A percentile compares a stretch with the other conserved stretches of the same genome.
Conservation (phyloP, 2,113 vertebrate species). For the Rhynchopsitta pachyrhyncha region DNA sequence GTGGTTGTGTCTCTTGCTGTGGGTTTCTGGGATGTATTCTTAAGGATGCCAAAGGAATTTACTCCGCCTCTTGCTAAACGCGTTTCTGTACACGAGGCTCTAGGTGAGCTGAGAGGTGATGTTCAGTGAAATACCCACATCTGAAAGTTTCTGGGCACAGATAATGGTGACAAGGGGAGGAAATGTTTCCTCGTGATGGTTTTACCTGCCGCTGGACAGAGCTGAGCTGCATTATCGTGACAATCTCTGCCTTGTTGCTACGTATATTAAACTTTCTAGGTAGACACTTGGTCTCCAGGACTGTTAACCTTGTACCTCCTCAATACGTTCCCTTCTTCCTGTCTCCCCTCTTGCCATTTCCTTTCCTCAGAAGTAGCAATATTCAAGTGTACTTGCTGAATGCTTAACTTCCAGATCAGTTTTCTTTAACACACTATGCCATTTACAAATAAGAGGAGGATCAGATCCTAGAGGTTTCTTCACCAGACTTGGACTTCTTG, state of each 20-base stretch:
- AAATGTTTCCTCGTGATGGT: neutral
- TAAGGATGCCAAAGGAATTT: neutral
- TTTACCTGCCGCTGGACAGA: neutral
- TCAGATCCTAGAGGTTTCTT: constrained; percentile 24
- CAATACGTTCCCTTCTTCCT: neutral
- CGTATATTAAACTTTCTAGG: neutral
- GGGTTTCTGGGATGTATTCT: neutral
- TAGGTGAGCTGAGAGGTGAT: neutral
- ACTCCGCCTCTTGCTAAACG: accelerated
- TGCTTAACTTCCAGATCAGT: neutral
- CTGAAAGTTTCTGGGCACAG: neutral
- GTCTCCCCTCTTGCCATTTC: neutral
- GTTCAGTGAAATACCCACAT: neutral
- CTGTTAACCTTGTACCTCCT: constrained; percentile 27
- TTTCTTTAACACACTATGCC: constrained; percentile 1
- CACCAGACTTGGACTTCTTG: constrained; percentile 52
- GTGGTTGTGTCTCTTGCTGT: neutral
- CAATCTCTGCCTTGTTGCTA: constrained; percentile 11
- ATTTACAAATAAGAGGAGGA: neutral
- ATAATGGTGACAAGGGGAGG: neutral
- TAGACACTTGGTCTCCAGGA: neutral
- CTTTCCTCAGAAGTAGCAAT: constrained; percentile 11
- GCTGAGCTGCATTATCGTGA: neutral
- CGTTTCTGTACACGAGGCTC: neutral
- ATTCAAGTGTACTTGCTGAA: neutral